A percentile compares a stretch with the other conserved stretches of the same genome.
Evolutionary conservation across 1,140 invertebrate genomes (phyloP).

Genomic region (Thaumetopoea pityocampa): DNA sequence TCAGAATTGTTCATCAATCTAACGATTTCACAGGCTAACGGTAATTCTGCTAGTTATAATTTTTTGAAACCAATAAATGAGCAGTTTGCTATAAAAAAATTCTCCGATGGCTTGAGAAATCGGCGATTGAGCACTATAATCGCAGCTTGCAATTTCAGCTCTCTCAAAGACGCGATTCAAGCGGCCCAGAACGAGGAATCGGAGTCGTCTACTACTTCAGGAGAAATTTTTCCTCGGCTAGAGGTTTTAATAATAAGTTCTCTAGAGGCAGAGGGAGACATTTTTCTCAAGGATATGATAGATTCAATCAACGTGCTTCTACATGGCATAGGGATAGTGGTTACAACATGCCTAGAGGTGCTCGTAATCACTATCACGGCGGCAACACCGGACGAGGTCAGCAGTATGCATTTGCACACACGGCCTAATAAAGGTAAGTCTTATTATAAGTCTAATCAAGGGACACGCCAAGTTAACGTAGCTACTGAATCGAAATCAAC

Average conservation of each 20-base stretch:
- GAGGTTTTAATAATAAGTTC: neutral
- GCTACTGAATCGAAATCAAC: neutral
- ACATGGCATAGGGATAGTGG: no score
- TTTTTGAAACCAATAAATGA: conserved; percentile 12
- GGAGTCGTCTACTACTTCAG: neutral
- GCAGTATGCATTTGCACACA: no score
- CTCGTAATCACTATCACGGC: no score
- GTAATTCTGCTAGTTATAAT: conserved; percentile 1
- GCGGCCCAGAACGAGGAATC: conserved; percentile 10
- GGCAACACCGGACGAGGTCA: no score
- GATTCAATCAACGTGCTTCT: neutral
- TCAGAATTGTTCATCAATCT: conserved; percentile 19
- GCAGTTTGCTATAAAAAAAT: conserved; percentile 12
- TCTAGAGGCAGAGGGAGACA: no score
- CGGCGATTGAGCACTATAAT: conserved; percentile 13
- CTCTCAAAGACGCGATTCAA: conserved; percentile 13
- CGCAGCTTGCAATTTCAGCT: conserved; percentile 4
- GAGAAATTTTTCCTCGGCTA: neutral
- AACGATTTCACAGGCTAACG: conserved; percentile 20
- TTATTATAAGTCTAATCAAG: neutral
- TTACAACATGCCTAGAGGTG: no score
- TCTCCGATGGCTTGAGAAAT: conserved; percentile 15
- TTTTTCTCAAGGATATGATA: conserved; percentile 1
- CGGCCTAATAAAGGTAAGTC: no score
- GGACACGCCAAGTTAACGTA: neutral